Evolutionary conservation across 2,888 invertebrate genomes (phyloP).

Genomic region (Fissipunctia ypsillon): DNA sequence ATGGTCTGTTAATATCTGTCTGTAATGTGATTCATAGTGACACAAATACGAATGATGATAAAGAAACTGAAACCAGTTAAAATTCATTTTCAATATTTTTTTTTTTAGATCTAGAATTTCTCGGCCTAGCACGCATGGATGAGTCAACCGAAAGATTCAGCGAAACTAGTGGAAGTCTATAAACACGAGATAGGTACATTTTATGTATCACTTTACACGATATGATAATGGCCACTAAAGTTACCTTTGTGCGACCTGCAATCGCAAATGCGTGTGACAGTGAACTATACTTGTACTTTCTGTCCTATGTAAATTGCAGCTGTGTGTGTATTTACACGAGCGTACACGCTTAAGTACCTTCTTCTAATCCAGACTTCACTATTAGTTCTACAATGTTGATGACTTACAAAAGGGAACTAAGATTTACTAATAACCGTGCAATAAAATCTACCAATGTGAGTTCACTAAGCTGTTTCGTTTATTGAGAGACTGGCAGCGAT

Average conservation of each 20-base stretch:
- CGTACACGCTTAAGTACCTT: slow-evolving; percentile 30
- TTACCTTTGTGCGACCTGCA: slow-evolving; percentile 27
- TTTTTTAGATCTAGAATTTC: slow-evolving; percentile 27
- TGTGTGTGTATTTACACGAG: slow-evolving; percentile 29
- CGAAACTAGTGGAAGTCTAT: slow-evolving; percentile 6
- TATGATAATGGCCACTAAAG: slow-evolving; percentile 32
- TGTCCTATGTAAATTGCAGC: slow-evolving; percentile 32
- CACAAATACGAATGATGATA: slow-evolving; percentile 43
- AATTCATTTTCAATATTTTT: too few relatives aligned
- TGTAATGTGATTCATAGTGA: slow-evolving; percentile 33
- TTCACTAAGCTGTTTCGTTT: slow-evolving; percentile 37
- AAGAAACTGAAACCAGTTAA: slow-evolving; percentile 28
- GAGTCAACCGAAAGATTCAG: slow-evolving; percentile 43
- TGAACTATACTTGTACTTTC: slow-evolving; percentile 42
- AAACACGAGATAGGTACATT: slow-evolving; percentile 24
- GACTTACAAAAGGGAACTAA: slow-evolving; percentile 45
- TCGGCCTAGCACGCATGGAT: slow-evolving; percentile 17
- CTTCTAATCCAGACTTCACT: slow-evolving; percentile 37
- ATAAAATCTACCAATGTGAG: slow-evolving; percentile 37
- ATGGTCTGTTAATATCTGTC: slow-evolving; percentile 51
- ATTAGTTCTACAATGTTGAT: slow-evolving; percentile 32
- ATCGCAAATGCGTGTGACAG: slow-evolving; percentile 33
- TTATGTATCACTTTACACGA: slow-evolving; percentile 37
- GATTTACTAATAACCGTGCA: slow-evolving; percentile 53
- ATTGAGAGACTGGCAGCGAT: slow-evolving; percentile 5